Conservation (phyloP, 2,113 vertebrate species). For the Chrysochloris asiatica region DNA sequence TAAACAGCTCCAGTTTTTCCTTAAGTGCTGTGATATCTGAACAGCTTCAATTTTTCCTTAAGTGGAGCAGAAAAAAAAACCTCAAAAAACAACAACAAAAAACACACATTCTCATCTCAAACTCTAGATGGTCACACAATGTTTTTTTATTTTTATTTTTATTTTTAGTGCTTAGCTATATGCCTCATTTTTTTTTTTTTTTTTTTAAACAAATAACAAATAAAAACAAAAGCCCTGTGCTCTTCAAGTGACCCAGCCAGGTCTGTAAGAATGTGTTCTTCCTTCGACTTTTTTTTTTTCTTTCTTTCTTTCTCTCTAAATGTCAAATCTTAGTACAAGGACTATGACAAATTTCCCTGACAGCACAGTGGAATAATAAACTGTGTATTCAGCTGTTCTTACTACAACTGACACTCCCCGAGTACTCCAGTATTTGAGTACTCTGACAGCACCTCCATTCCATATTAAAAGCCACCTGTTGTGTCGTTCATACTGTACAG, state of each 20-base stretch:
- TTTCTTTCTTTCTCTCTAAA: background rate
- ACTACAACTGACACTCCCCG: background rate
- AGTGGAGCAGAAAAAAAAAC: background rate
- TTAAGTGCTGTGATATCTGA: background rate
- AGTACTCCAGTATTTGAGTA: background rate
- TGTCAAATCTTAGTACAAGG: background rate
- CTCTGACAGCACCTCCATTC: background rate
- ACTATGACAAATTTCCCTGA: background rate
- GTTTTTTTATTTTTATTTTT: background rate
- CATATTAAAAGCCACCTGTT: background rate
- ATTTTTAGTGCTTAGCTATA: background rate
- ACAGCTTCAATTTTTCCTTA: background rate
- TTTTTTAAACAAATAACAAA: rapidly evolving
- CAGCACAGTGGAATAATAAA: background rate
- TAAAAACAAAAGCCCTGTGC: background rate
- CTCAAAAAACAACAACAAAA: too few relatives aligned
- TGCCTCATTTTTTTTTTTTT: background rate
- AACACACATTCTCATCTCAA: too few relatives aligned
- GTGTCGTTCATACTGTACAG: background rate
- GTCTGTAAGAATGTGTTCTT: background rate
- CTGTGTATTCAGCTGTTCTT: background rate
- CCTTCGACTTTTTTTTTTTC: background rate
- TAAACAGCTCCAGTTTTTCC: background rate
- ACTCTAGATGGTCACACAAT: background rate
- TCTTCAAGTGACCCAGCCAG: background rate